phyloP scores from a whole-genome alignment of 1,140 invertebrate genomes.

The Sminthurinus signatus region DNA sequence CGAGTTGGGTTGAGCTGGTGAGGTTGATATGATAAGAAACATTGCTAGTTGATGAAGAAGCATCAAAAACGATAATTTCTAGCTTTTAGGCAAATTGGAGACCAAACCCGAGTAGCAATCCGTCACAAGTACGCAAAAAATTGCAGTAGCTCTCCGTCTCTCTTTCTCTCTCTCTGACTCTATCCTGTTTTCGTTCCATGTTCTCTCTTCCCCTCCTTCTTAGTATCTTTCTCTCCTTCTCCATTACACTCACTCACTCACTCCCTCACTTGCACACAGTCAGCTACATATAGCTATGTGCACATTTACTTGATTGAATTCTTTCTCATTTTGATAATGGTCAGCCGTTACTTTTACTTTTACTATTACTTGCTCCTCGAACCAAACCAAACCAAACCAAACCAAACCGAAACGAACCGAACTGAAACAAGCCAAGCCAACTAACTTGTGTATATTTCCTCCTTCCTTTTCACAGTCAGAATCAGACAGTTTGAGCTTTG shows the following conservation, averaged over 20 bases:
- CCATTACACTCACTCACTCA: not conserved
- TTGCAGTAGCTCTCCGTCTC: constrained; percentile 9
- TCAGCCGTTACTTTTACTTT: constrained; percentile 39
- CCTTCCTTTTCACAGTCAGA: too few relatives aligned
- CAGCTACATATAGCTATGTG: constrained; percentile 10
- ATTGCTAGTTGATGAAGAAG: constrained; percentile 31
- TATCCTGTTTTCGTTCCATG: too few relatives aligned
- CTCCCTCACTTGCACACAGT: not conserved
- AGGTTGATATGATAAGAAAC: constrained; percentile 21
- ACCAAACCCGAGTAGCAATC: constrained; percentile 24
- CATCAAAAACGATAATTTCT: constrained; percentile 37
- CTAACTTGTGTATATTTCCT: too few relatives aligned
- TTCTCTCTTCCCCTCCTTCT: too few relatives aligned
- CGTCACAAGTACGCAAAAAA: constrained; percentile 32
- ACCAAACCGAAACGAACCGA: not conserved
- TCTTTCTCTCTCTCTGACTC: too few relatives aligned
- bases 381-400: too few relatives aligned
- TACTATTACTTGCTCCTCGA: too few relatives aligned
- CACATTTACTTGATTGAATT: constrained; percentile 39
- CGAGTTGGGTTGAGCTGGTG: too few relatives aligned
- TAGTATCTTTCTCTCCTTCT: not conserved
- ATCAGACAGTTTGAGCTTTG: too few relatives aligned
- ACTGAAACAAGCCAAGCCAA: constrained; percentile 16
- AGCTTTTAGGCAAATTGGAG: constrained; percentile 38
- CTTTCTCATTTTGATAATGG: constrained; percentile 39